Evolutionary conservation across 2,113 vertebrate species (phyloP), one percentile per base, ranked within the genome.

Genomic region (Cyprinus carpio): DNA sequence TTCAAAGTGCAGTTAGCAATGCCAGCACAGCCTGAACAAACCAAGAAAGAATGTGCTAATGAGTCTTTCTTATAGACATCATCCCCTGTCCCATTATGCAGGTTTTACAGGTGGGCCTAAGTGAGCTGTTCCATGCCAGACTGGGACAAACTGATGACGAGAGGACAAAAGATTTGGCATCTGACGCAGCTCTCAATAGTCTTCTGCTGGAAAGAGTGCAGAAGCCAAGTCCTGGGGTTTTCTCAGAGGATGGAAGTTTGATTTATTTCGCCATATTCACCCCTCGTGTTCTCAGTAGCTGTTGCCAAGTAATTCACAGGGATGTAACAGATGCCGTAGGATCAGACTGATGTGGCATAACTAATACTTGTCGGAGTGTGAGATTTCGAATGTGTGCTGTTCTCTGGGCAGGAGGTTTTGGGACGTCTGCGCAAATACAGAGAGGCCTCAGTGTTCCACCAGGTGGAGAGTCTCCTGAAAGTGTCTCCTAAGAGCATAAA

Each of bases 31-130:
- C 13, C 64, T 56, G 2, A 31, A 31, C 43, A 71, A 37, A 25
- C 4, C 74, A 37, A 58, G 34, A 46, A 71, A 75, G 8, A 86
- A 81, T 18, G 18, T 25, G 11, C 6, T 25, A 15, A 6, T 9
- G 18, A 46, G 37, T 60, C 5, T 75, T 81, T 12, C 16, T 56
- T 56, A 16, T 2, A 3, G 56, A 49, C 25, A 10, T 34, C n/a
- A 58, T 23, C 27, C 10, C 20, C 15, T 65, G 11, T 82, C 2
- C 23, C 23, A 43, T 67, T 79, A 31, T 31, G 12, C 8, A 97
- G 97, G 93, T 92, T 1, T 79, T 98, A 11, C 92, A 95, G 90
- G 93, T 90, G 43, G 94, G 93, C 86, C 92, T 99, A 3, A 89
- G 85, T 25, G 95, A 98, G 46, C 89, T 93, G 4, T 96, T 97